Evolutionary conservation across 1,140 invertebrate genomes (phyloP).

Genomic region (Pseudomyrmex pallidus): DNA sequence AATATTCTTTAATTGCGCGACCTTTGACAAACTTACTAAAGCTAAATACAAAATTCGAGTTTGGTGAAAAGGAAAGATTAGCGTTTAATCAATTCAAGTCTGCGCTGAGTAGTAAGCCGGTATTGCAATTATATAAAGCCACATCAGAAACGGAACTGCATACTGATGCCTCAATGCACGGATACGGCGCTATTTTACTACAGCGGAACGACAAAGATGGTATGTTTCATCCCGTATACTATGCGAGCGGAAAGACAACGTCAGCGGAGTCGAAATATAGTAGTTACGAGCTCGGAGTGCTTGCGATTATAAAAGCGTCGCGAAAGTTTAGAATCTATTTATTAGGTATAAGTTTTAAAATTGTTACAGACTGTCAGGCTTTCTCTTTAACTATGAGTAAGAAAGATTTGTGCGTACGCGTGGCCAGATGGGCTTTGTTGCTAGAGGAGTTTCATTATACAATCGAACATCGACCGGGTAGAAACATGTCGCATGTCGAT

Average conservation of each 20-base stretch:
- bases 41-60: not conserved
- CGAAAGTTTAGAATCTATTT: too few relatives aligned
- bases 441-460: not conserved
- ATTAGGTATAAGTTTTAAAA: too few relatives aligned
- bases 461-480: not conserved
- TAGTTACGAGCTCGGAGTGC: too few relatives aligned
- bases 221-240: too few relatives aligned
- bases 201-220: too few relatives aligned
- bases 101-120: not conserved
- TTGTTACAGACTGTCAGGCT: not conserved
- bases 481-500: not conserved
- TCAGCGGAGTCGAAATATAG: too few relatives aligned
- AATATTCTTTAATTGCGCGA: not conserved
- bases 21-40: not conserved
- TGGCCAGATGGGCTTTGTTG: not conserved
- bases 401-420: not conserved
- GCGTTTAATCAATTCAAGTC: not conserved
- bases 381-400: conserved; percentile 2
- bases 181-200: too few relatives aligned
- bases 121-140: not conserved
- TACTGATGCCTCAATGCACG: not conserved
- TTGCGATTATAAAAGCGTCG: too few relatives aligned
- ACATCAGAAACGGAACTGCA: not conserved
- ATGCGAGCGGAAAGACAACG: too few relatives aligned
- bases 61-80: not conserved